phyloP scores from a whole-genome alignment of 2,797 vertebrate species.

The Neomorphus geoffroyi region DNA sequence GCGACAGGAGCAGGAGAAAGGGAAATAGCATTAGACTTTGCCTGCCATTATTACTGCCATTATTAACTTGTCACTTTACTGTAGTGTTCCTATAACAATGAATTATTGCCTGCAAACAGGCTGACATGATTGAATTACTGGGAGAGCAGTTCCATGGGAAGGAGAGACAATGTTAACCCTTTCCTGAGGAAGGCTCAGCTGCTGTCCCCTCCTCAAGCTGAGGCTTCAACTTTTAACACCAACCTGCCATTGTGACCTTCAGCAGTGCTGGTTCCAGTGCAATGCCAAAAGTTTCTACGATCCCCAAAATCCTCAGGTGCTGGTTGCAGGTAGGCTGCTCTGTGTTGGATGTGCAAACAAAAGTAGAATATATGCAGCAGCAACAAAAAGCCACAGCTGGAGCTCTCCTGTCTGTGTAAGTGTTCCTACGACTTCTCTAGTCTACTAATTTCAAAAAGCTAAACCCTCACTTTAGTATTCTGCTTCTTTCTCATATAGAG shows the following conservation, averaged over 20 bases:
- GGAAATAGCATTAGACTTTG: constrained; percentile 68
- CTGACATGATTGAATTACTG: constrained; percentile 70
- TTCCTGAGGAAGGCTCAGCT: constrained; percentile 18
- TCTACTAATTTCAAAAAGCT: background rate
- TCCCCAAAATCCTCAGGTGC: background rate
- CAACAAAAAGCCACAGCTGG: background rate
- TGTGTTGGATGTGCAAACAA: background rate
- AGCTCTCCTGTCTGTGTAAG: background rate
- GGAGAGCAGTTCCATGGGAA: constrained; percentile 35
- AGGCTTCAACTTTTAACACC: background rate
- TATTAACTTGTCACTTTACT: constrained; percentile 76
- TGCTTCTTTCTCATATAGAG: background rate
- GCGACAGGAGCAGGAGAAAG: constrained; percentile 59
- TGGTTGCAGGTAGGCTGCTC: background rate
- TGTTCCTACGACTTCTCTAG: background rate
- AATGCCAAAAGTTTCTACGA: background rate
- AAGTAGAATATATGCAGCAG: background rate
- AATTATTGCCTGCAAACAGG: constrained; percentile 73
- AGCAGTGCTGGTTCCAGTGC: background rate
- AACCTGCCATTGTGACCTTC: background rate
- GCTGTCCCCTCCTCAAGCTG: background rate
- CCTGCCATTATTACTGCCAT: constrained; percentile 73
- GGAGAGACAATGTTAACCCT: constrained; percentile 33
- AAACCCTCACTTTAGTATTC: background rate
- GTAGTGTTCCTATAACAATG: constrained; percentile 72